Percentiles rank a stretch among this genome's conserved stretches.
These are phyloP conservation scores for Acanthosepion pharaonis DNA, from an alignment of 2,888 invertebrate species.

Conservation along the genomic window DNA sequence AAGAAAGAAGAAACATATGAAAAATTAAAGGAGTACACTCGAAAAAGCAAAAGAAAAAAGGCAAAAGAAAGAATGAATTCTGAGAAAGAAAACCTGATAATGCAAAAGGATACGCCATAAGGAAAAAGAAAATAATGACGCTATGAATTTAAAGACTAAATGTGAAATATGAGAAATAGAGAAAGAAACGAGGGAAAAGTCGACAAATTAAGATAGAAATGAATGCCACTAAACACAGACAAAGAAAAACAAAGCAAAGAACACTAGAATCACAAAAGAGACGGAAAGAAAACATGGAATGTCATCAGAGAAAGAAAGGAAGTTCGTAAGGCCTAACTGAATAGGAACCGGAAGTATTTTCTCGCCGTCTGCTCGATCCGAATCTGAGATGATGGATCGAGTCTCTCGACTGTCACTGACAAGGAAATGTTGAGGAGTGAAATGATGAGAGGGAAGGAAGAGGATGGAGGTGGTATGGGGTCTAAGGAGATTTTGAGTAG, in stretches of 20 bases:
- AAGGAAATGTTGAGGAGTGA: not conserved
- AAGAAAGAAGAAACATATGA: not conserved
- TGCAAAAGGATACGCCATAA: no score
- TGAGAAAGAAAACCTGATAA: no score
- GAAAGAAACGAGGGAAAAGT: not conserved
- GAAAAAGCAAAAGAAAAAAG: no score
- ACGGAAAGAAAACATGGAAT: not conserved
- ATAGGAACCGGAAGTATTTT: not conserved
- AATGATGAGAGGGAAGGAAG: slow-evolving; percentile 12
- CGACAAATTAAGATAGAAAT: not conserved
- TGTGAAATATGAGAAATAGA: not conserved
- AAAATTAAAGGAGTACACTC: no score
- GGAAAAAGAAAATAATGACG: not conserved
- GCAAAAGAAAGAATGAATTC: no score
- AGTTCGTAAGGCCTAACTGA: not conserved
- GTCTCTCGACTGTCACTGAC: not conserved
- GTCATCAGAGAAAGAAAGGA: not conserved
- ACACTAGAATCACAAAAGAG: not conserved
- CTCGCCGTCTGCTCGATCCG: slow-evolving; percentile 21
- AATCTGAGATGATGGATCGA: slow-evolving; percentile 10
- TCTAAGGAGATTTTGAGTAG: not conserved
- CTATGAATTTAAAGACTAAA: no score
- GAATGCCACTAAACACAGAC: accelerated
- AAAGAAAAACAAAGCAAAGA: not conserved
- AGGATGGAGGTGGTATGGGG: not conserved